A percentile compares a stretch with the other conserved stretches of the same genome.
These are phyloP conservation scores for Typhlichthys subterraneus DNA, from an alignment of 2,797 vertebrate genomes.

Conservation along the genomic window DNA sequence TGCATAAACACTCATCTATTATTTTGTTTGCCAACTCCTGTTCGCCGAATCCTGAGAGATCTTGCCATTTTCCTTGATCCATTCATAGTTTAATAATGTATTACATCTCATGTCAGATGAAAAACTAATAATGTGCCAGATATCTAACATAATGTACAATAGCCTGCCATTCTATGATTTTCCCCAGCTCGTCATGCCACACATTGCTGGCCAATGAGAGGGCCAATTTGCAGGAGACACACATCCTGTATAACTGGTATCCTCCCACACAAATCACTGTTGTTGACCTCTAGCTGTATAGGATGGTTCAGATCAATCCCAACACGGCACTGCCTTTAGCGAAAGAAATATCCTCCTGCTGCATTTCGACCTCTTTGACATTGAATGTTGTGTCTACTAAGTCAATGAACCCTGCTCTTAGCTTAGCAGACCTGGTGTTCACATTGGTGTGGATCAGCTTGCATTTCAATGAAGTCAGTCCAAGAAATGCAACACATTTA, in stretches of 20 bases:
- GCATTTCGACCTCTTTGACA: background rate
- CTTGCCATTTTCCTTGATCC: conserved; percentile 41
- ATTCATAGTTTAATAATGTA: conserved; percentile 75
- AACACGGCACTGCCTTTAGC: conserved; percentile 23
- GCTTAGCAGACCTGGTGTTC: background rate
- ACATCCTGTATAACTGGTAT: conserved; percentile 37
- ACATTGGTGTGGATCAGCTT: background rate
- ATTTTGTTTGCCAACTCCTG: conserved; percentile 44
- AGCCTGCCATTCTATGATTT: conserved; percentile 55
- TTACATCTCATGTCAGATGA: conserved; percentile 67
- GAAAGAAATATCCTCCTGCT: background rate
- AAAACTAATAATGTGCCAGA: conserved; percentile 73
- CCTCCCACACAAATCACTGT: conserved; percentile 50
- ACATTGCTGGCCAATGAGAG: conserved; percentile 50
- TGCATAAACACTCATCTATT: conserved; percentile 46
- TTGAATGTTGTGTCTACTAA: background rate
- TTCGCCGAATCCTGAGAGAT: conserved; percentile 45
- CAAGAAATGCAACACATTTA: too few relatives aligned
- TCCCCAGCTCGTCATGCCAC: conserved; percentile 50
- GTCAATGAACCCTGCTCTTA: conserved; percentile 1
- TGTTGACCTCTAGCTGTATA: conserved; percentile 42
- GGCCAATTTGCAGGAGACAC: conserved; percentile 46
- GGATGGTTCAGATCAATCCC: conserved; percentile 43
- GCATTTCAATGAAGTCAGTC: background rate
- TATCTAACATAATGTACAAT: conserved; percentile 64